Conservation (phyloP, 1,140 invertebrate genomes). For the Trichomalopsis sarcophagae region DNA sequence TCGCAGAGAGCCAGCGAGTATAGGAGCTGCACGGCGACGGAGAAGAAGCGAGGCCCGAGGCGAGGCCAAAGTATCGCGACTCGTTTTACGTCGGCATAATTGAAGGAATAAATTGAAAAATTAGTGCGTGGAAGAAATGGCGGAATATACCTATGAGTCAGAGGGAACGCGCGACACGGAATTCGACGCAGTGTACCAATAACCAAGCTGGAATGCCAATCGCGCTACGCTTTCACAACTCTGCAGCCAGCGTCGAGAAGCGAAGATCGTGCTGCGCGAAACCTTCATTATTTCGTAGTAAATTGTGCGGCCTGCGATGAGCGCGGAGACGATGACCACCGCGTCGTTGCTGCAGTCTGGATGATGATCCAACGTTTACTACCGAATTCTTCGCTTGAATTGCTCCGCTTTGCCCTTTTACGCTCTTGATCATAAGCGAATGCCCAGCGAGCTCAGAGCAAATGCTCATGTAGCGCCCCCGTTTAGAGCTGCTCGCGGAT, state of each 20-base stretch:
- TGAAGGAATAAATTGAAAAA: constrained; percentile 55
- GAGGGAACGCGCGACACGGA: constrained; percentile 30
- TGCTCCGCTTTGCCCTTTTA: constrained; percentile 29
- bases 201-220: constrained; percentile 52
- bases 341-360: not conserved
- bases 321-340: not conserved
- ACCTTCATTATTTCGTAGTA: constrained; percentile 52
- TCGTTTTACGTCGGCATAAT: constrained; percentile 51
- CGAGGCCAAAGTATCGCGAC: constrained; percentile 46
- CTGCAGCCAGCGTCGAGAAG: not conserved
- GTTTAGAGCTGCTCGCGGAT: not conserved
- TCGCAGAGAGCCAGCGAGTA: not conserved
- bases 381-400: constrained; percentile 40
- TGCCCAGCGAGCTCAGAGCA: not conserved
- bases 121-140: constrained; percentile 42
- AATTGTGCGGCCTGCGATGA: constrained; percentile 39
- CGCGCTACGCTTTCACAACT: not conserved
- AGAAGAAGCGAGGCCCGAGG: constrained; percentile 2
- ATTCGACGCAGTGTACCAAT: constrained; percentile 46
- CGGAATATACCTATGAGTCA: constrained; percentile 43
- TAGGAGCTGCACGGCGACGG: not conserved
- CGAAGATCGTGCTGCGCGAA: constrained; percentile 14
- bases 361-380: constrained; percentile 38
- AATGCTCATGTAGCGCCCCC: not conserved
- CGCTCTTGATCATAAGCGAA: constrained; percentile 33